A percentile compares a stretch with the other conserved stretches of the same genome.
phyloP scores from a whole-genome alignment of 2,888 invertebrate species.

The Caenorhabditis macrosperma region DNA sequence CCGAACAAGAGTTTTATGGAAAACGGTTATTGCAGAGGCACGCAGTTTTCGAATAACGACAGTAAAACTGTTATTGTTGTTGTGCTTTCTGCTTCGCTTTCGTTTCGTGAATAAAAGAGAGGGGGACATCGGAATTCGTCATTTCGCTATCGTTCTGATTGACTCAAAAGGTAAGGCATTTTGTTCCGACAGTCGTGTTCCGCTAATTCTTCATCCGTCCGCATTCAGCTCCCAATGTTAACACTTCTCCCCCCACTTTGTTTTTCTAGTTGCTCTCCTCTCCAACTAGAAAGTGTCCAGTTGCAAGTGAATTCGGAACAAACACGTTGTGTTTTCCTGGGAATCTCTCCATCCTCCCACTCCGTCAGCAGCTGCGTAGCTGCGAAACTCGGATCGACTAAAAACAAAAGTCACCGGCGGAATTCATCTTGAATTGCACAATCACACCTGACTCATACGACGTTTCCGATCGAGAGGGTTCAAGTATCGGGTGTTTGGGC shows the following conservation, averaged over 20 bases:
- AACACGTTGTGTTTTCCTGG: slow-evolving; percentile 50
- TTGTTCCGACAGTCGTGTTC: too few relatives aligned
- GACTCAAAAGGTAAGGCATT: too few relatives aligned
- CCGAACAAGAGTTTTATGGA: slow-evolving; percentile 23
- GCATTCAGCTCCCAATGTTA: not conserved
- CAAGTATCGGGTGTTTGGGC: not conserved
- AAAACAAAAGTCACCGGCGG: slow-evolving; percentile 51
- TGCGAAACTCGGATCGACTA: slow-evolving; percentile 35
- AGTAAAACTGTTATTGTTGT: slow-evolving; percentile 23
- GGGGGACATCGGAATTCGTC: too few relatives aligned
- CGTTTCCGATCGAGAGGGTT: slow-evolving; percentile 19
- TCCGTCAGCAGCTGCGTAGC: slow-evolving; percentile 42
- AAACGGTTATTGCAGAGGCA: slow-evolving; percentile 12
- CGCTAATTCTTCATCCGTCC: too few relatives aligned
- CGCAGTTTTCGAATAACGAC: slow-evolving; percentile 10
- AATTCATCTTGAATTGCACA: slow-evolving; percentile 40
- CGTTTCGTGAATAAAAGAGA: not conserved
- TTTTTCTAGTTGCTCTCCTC: not conserved
- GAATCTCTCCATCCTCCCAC: slow-evolving; percentile 27
- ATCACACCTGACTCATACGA: slow-evolving; percentile 50
- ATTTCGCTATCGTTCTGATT: too few relatives aligned
- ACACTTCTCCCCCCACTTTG: not conserved
- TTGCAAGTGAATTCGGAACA: slow-evolving; percentile 41
- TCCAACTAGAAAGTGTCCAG: slow-evolving; percentile 3
- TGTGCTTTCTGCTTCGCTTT: slow-evolving; percentile 23